Evolutionary conservation across 2,888 invertebrate genomes (phyloP), one percentile per base, ranked within the genome.

Genomic region (Lottia scabra): DNA sequence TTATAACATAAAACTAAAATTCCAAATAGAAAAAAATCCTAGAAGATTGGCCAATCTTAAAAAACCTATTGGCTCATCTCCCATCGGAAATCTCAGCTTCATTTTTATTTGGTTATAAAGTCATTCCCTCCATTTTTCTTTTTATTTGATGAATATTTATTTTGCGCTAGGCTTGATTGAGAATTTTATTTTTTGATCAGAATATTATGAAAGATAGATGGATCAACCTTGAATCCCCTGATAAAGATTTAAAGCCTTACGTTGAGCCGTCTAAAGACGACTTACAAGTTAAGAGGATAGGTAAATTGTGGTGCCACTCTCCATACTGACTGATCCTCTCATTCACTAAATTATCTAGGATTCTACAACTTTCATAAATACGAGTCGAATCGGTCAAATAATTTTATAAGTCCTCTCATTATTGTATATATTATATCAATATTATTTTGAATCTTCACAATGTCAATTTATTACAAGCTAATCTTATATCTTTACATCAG

Each of bases 211-310:
- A 96, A 90, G 99, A 99, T 92, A 96, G 97, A 90, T 99, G 98
- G 98, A 98, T 99, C 97, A 99, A 99, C 92, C 95, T 96, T 91
- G 98, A 98, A 88, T 98, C 97, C 91, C 99, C 99, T 91, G 98
- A 98, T 83, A 91, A 98, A 87, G 99, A 99, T 91, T 92, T 99
- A 83, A 95, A 96, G 92, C 99, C 99, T 68, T 99, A 95, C 91
- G 92, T 95, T 83, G 99, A 99, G 92, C 88, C 88, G 67, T 77
- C 83, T 46, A 81, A 81, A 81, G 85, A 85, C 74, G 77, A 81
- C 67, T 83, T 86, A 80, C 86, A 87, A 78, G 74, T 77, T 73
- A 79, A 80, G 70, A 81, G 88, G 80, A 87, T 89, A 87, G 89
- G 89, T 89, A 87, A 87, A 67, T 74, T 56, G 56, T 56, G 56